Evolutionary conservation across 2,113 vertebrate genomes (phyloP).

Genomic region (Accipiter virgatus): DNA sequence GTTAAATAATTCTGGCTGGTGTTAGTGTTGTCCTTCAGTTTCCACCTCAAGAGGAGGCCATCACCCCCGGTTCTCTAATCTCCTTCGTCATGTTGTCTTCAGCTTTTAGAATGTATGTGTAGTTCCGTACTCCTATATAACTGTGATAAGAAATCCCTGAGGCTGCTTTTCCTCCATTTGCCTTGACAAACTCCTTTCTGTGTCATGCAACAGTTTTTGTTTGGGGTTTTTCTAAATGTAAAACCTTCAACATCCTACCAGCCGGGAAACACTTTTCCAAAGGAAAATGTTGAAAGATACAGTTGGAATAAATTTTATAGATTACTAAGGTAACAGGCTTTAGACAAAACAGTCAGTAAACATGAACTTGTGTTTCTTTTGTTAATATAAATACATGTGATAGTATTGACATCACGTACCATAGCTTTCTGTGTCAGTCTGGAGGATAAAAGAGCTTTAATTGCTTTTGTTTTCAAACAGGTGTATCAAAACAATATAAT

Average conservation of each 20-base stretch:
- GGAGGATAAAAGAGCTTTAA: slow-evolving; percentile 12
- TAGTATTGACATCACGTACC: background rate
- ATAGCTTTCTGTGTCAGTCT: background rate
- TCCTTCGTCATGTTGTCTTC: background rate
- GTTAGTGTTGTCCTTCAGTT: background rate
- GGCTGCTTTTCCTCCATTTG: background rate
- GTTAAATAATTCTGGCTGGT: background rate
- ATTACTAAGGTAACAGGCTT: background rate
- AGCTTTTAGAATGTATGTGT: background rate
- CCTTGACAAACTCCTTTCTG: background rate
- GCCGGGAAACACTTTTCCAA: background rate
- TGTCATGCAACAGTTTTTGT: background rate
- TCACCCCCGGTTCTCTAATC: background rate
- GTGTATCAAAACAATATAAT: background rate
- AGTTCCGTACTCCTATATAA: background rate
- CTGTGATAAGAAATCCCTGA: background rate
- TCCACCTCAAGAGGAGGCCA: background rate
- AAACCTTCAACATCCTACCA: background rate
- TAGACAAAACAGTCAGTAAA: background rate
- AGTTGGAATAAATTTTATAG: background rate
- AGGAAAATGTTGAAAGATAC: background rate
- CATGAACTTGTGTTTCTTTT: background rate
- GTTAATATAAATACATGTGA: background rate
- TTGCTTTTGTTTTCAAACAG: slow-evolving; percentile 33
- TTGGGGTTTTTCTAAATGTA: background rate